Evolutionary conservation across 2,113 vertebrate genomes (phyloP), one percentile per base, ranked within the genome.

Genomic region (Garra rufa): DNA sequence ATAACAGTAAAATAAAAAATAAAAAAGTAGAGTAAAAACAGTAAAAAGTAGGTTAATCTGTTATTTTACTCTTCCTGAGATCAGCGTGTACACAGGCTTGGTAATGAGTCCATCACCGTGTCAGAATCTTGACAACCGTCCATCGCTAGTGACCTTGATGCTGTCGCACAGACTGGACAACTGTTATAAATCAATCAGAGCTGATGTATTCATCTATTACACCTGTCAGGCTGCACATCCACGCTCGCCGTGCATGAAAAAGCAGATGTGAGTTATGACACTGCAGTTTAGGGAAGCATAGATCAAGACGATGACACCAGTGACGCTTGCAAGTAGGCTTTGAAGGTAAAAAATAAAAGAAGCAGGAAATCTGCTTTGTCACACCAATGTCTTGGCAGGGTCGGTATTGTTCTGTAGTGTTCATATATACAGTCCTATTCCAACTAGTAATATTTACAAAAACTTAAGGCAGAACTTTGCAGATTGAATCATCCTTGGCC

Each of bases 171-270:
- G 87, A 83, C 83, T 44, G 79, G 76, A 82, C 84, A 81, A 71
- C 74, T 73, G 65, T 59, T 81, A 83, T 88, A 83, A 85, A 88
- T 88, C 81, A 85, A 85, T 88, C 84, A 81, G 75, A 81, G 81
- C 14, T 55, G 76, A 74, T 81, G 69, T 85, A 70, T 83, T 81
- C 76, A 81, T 85, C 85, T 76, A 70, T 85, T 83, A 59, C 81
- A 88, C 81, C 81, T 81, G 87, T 84, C 61, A 74, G 71, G 78
- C 67, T 55, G 71, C 79, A 67, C 26, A 55, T 84, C 82, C 82
- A 77, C 82, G 48, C 69, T 83, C 34, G 52, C 67, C 6, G 74
- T 41, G 50, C 87, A 55, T 50, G 76, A 83, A 71, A 88, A 43
- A 76, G 30, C 82, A 70, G 78, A 48, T n/a, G 69, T 81, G 81